Conservation (phyloP, 2,888 invertebrate species). For the Lapara coniferarum region DNA sequence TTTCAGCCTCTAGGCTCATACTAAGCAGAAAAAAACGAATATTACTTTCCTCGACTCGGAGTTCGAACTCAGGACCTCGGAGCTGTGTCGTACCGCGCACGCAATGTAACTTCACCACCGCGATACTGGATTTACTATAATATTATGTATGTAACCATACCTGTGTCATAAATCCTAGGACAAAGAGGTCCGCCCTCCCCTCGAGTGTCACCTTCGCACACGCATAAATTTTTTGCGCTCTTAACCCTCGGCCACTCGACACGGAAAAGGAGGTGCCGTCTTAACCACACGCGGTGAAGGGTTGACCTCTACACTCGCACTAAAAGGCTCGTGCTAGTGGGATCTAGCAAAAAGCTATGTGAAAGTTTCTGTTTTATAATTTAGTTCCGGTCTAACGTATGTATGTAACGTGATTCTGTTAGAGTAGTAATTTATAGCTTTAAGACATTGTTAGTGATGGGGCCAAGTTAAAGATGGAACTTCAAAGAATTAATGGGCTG, state of each 20-base stretch:
- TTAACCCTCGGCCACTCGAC: constrained; percentile 63
- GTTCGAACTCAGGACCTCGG: too few species aligned
- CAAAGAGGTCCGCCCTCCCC: constrained; percentile 34
- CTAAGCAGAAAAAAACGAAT: too few species aligned
- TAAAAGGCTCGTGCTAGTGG: constrained; percentile 18
- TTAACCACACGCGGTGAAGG: constrained; percentile 67
- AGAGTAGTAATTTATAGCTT: too few species aligned
- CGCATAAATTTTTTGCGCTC: constrained; percentile 75
- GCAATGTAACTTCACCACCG: too few species aligned
- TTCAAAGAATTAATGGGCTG: too few species aligned
- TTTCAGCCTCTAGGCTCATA: too few species aligned
- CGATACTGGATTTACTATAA: too few species aligned
- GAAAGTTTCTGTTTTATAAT: background rate
- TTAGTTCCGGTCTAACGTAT: background rate
- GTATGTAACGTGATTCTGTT: background rate
- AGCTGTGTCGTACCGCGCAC: too few species aligned
- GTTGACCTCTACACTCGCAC: constrained; percentile 57
- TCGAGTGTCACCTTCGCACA: constrained; percentile 57
- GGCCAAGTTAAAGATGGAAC: too few species aligned
- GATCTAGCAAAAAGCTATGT: constrained; percentile 6
- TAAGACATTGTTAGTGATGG: too few species aligned
- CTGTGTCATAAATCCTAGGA: constrained; percentile 37
- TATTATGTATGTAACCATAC: background rate
- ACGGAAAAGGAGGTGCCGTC: constrained; percentile 80
- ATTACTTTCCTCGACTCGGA: too few species aligned